Percentiles rank a stretch among this genome's conserved stretches.
These are phyloP conservation scores for Melanerpes aurifrons DNA, from an alignment of 2,113 vertebrate species.

Conservation along the genomic window DNA sequence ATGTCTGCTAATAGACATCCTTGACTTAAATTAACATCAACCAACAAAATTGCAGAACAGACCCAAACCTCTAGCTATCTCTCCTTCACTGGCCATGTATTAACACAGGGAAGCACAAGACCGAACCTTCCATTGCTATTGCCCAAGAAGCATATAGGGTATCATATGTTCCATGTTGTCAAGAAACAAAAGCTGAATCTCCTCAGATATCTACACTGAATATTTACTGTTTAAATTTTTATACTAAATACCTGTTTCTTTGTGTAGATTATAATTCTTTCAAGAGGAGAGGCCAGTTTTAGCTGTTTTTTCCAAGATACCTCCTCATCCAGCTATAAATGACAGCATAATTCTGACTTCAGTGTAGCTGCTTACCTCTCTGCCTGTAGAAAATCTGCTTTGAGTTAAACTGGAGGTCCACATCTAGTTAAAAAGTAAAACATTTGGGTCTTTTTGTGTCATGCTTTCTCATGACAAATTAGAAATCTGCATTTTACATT, in stretches of 20 bases:
- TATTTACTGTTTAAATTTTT: not conserved
- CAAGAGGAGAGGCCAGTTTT: not conserved
- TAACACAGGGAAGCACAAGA: not conserved
- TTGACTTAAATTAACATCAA: not conserved
- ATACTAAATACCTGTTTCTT: not conserved
- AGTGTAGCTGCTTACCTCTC: rapidly evolving
- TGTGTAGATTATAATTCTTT: not conserved
- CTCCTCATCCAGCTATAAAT: not conserved
- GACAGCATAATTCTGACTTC: not conserved
- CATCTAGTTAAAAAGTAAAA: not conserved
- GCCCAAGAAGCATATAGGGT: too few relatives aligned
- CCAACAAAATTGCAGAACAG: not conserved
- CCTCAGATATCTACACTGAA: not conserved
- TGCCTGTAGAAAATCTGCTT: not conserved
- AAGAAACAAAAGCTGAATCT: not conserved
- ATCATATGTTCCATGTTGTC: not conserved
- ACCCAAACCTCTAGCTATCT: not conserved
- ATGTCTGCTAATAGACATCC: not conserved
- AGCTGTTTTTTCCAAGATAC: not conserved
- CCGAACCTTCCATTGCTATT: not conserved
- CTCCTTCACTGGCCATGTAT: not conserved
- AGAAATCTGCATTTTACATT: not conserved
- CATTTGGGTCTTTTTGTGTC: rapidly evolving
- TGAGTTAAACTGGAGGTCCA: not conserved
- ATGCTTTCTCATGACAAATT: not conserved